Base-by-base conservation (phyloP, 2,113 vertebrate genomes). In the Prionailurus viverrinus region DNA sequence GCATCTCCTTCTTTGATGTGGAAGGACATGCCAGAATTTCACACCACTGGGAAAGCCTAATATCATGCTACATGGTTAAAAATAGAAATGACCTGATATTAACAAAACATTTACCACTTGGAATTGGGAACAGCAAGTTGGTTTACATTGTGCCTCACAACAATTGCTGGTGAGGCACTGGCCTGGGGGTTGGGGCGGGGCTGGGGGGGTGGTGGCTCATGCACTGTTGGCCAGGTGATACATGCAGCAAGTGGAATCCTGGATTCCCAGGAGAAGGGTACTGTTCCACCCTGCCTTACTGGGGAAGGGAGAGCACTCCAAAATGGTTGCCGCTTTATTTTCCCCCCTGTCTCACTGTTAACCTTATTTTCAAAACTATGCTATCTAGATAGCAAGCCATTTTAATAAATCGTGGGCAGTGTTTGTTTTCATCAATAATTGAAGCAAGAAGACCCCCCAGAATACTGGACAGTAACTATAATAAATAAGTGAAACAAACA, bases 371-470 rank as follows among this genome's bases (percentile, higher is more conserved):
- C 14, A 53, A 85, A 92, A 68, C 11, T 15, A 39, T 66, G 51
- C 21, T 45, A 51, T 21, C 33, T 18, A 73, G 68, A 87, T 21
- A 68, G 58, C 58, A 89, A 91, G 33, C 68, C 53, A 19, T 33
- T 39, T 12, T 73, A 84, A 95, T 55, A 74, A 85, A 83, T 74
- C 68, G 4, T 27, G 83, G 13, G 61, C 55, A 80, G 36, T 53
- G 29, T 81, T 65, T 90, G 65, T 95, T 92, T 94, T 45, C 48
- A 80, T 85, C 48, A 86, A 53, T 92, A 88, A 74, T 63, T 55
- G 87, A 96, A 94, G 45, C 55, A 95, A 87, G 63, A 79, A 69
- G 55, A 13, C 6, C 51, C 16, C 1, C 53, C 5, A 36, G 33
- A 89, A 87, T 74, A 68, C n/a, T 85, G 73, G 73, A 65, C 31